Conservation (phyloP, 2,888 invertebrate species). For the Nezara viridula region DNA sequence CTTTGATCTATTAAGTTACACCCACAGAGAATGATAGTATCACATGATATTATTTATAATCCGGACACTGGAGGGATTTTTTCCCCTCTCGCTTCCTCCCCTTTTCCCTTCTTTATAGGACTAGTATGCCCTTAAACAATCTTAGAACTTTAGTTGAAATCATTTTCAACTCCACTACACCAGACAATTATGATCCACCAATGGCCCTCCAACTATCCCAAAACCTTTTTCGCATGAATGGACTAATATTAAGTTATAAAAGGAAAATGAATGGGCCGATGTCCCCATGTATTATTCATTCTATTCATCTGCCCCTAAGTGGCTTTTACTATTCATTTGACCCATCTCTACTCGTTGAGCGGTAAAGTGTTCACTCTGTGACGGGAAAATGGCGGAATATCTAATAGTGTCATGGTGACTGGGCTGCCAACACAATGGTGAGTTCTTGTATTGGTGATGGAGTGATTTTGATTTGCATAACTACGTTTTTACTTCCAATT, state of each 20-base stretch:
- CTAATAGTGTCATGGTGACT: constrained; percentile 1
- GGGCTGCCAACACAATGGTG: neutral
- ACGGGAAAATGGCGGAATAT: neutral
- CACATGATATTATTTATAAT: too few relatives aligned
- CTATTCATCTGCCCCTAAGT: constrained; percentile 44
- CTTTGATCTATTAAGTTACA: too few relatives aligned
- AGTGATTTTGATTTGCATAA: neutral
- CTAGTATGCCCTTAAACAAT: too few relatives aligned
- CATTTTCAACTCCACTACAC: neutral
- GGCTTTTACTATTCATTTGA: constrained; percentile 38
- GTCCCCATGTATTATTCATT: constrained; percentile 33
- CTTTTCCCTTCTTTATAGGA: too few relatives aligned
- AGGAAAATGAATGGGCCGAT: neutral
- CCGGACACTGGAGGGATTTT: too few relatives aligned
- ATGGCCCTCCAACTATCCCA: neutral
- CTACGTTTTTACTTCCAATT: neutral
- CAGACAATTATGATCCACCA: neutral
- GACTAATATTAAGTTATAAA: constrained; percentile 30
- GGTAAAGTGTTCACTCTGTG: neutral
- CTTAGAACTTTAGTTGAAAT: neutral
- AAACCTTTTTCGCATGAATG: constrained; percentile 34
- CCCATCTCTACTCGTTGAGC: neutral
- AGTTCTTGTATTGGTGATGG: neutral
- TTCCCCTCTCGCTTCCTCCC: too few relatives aligned
- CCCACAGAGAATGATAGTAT: too few relatives aligned